A percentile compares a stretch with the other conserved stretches of the same genome.
Conservation (phyloP, 2,797 vertebrate genomes). For the Microcaecilia unicolor region DNA sequence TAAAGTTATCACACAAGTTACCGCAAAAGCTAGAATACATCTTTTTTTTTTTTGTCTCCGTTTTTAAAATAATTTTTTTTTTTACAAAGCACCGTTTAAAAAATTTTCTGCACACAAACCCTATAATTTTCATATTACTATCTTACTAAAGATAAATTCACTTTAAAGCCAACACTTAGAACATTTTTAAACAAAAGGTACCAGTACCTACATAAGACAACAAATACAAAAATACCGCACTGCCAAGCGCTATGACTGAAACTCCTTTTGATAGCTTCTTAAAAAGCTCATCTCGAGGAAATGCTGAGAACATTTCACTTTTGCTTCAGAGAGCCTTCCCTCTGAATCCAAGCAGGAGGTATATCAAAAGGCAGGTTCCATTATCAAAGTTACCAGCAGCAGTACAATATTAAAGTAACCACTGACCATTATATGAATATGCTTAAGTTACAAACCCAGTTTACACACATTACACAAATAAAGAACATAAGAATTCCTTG, state of each 20-base stretch:
- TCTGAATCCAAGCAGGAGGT: slow-evolving; percentile 50
- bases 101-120: slow-evolving; percentile 86
- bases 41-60: not conserved
- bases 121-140: slow-evolving; percentile 86
- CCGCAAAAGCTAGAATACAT: slow-evolving; percentile 94
- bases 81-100: slow-evolving; percentile 94
- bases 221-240: slow-evolving; percentile 79
- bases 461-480: slow-evolving; percentile 77
- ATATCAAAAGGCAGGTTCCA: slow-evolving; percentile 56
- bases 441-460: slow-evolving; percentile 78
- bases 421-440: slow-evolving; percentile 77
- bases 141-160: slow-evolving; percentile 88
- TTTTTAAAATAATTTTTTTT: too few relatives aligned
- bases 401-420: slow-evolving; percentile 83
- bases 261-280: slow-evolving; percentile 64
- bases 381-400: slow-evolving; percentile 76
- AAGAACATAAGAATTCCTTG: slow-evolving; percentile 72
- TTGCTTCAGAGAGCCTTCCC: slow-evolving; percentile 49
- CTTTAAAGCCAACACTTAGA: slow-evolving; percentile 95
- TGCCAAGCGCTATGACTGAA: slow-evolving; percentile 81
- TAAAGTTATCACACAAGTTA: slow-evolving; percentile 97
- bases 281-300: slow-evolving; percentile 55
- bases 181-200: slow-evolving; percentile 88
- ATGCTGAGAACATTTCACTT: slow-evolving; percentile 52
- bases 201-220: slow-evolving; percentile 94